Base-by-base conservation (phyloP, 2,113 vertebrate genomes). In the Cyanistes caeruleus region DNA sequence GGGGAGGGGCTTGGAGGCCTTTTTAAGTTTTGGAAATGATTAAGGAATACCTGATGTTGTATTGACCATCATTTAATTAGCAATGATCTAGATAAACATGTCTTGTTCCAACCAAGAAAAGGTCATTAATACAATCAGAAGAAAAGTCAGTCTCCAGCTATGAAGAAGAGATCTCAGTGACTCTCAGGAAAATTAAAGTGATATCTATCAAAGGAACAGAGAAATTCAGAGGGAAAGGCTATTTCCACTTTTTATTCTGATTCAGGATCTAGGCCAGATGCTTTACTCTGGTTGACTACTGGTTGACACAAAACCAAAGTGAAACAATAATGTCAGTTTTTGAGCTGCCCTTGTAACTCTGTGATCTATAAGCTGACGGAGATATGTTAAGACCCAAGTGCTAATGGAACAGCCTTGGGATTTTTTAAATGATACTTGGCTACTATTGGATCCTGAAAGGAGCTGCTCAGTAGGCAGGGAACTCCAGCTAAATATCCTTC, bases 1-100 rank as follows among this genome's bases (percentile, higher is more conserved):
- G 1, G 2, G 11, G 15, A 41, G 25, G 21, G 23, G 17, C 5
- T 12, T 2, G 0, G 35, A 15, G 13, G 15, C 5, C 46, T 70
- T 78, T 78, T 60, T 35, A 83, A 48, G 21, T 73, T 93, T 90
- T 80, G 18, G 18, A 83, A 64, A 15, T 56, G 18, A 43, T 86
- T 39, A 37, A 17, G 15, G 13, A 86, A 84, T 27, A 15, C 10
- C 20, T 68, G 48, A 76, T 77, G 14, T 75, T 90, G 14, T 65
- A 75, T 12, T 55, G 19, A 46, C 11, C 5, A n/a, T 21, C 5
- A 55, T 51, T 83, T 72, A 83, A 79, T 76, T 59, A 72, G 11
- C 25, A 83, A 27, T 56, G 6, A 56, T 52, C 12, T n/a, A 89
- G 55, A 84, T 30, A 21, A 80, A 56, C 16, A 13, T 49, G 25